Percentiles rank a stretch among this genome's conserved stretches.
phyloP scores from a whole-genome alignment of 2,888 invertebrate genomes.

The Caenorhabditis drosophilae region DNA sequence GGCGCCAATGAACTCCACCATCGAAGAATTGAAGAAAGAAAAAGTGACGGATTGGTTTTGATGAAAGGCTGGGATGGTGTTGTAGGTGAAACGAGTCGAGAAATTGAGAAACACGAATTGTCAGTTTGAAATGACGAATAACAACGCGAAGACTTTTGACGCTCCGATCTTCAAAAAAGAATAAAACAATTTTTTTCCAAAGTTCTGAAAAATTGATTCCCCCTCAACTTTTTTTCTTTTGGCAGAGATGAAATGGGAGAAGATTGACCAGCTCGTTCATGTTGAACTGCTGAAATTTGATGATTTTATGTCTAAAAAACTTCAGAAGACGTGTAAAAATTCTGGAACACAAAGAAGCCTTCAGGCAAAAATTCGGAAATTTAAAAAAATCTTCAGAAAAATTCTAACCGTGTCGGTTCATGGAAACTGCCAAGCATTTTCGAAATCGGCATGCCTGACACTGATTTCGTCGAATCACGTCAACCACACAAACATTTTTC shows the following conservation, averaged over 20 bases:
- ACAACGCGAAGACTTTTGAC: too few species aligned
- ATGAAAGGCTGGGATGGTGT: neutral
- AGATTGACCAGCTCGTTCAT: conserved; percentile 30
- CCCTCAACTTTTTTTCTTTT: too few species aligned
- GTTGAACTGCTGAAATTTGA: conserved; percentile 29
- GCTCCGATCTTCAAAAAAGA: too few species aligned
- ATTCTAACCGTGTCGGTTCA: conserved; percentile 45
- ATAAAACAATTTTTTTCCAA: too few species aligned
- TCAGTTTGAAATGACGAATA: too few species aligned
- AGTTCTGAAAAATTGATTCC: too few species aligned
- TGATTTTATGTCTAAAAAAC: neutral
- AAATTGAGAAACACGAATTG: neutral
- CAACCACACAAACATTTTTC: conserved; percentile 84
- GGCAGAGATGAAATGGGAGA: neutral
- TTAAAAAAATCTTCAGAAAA: neutral
- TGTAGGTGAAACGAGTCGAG: neutral
- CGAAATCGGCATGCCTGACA: conserved; percentile 89
- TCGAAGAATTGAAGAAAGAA: conserved; percentile 12
- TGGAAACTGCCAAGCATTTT: conserved; percentile 44
- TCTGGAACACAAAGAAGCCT: neutral
- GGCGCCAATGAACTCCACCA: conserved; percentile 22
- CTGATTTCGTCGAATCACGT: conserved; percentile 88
- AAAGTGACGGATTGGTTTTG: conserved; percentile 2
- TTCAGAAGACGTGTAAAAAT: neutral
- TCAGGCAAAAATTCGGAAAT: neutral